Conservation (phyloP, 1,140 invertebrate genomes). For the Penaeus indicus region DNA sequence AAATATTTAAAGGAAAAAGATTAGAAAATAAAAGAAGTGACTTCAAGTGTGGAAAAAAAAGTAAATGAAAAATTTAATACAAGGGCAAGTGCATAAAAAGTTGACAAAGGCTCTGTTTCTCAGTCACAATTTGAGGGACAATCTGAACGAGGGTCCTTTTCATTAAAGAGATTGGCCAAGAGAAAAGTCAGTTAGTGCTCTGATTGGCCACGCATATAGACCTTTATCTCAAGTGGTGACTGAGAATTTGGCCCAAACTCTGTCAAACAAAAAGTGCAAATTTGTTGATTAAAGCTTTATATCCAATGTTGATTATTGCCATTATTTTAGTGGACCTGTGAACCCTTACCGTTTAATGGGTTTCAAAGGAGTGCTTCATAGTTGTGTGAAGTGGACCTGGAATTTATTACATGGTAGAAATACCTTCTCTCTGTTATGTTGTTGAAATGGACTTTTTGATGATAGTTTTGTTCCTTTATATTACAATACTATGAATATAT, state of each 20-base stretch:
- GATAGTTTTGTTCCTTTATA: constrained; percentile 63
- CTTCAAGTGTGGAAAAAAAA: no score
- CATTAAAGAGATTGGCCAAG: constrained; percentile 34
- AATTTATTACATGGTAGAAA: constrained; percentile 56
- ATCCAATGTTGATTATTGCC: constrained; percentile 56
- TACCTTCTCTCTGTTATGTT: constrained; percentile 50
- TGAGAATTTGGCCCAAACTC: constrained; percentile 49
- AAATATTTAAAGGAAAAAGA: no score
- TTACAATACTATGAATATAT: constrained; percentile 52
- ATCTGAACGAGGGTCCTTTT: background rate
- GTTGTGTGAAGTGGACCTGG: constrained; percentile 50
- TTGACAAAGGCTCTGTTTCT: constrained; percentile 58
- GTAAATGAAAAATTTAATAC: background rate
- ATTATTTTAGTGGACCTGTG: constrained; percentile 55
- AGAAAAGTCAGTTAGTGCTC: constrained; percentile 12
- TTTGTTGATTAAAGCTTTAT: constrained; percentile 59
- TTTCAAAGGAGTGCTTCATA: constrained; percentile 55
- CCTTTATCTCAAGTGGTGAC: constrained; percentile 39
- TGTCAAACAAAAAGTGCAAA: constrained; percentile 59
- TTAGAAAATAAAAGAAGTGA: no score
- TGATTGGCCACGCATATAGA: background rate
- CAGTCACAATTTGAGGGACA: constrained; percentile 47
- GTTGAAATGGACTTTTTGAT: constrained; percentile 57
- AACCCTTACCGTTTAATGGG: constrained; percentile 57
- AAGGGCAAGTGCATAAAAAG: constrained; percentile 59